A percentile compares a stretch with the other conserved stretches of the same genome.
These are phyloP conservation scores for Melitaea athalia DNA, from an alignment of 2,888 invertebrate species.

Conservation along the genomic window DNA sequence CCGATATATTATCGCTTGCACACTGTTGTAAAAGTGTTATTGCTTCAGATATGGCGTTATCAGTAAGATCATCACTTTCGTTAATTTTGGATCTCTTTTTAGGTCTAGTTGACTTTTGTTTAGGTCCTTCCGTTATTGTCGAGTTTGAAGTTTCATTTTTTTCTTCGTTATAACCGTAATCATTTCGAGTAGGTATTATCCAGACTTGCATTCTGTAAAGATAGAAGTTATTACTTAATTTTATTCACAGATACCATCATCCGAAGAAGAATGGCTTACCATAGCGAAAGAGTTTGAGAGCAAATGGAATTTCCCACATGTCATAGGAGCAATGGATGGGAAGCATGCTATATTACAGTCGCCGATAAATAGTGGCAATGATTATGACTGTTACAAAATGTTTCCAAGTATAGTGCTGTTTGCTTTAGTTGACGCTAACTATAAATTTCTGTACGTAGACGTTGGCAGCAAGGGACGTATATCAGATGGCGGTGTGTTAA, in stretches of 20 bases:
- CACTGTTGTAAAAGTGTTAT: conserved; percentile 38
- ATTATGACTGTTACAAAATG: conserved; percentile 38
- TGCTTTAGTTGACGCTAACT: conserved; percentile 40
- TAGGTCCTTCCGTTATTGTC: conserved; percentile 21
- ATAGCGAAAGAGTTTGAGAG: conserved; percentile 26
- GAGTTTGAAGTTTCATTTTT: conserved; percentile 32
- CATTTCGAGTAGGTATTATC: conserved; percentile 34
- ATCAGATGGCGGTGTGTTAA: conserved; percentile 40
- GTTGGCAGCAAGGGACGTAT: conserved; percentile 39
- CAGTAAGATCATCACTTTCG: conserved; percentile 33
- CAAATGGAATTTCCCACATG: conserved; percentile 37
- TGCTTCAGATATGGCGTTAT: conserved; percentile 37
- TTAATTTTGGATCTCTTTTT: conserved; percentile 36
- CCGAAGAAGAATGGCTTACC: conserved; percentile 35
- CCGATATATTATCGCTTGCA: conserved; percentile 35
- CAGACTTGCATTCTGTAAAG: conserved; percentile 13
- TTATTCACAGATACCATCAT: conserved; percentile 36
- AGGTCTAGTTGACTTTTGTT: conserved; percentile 28
- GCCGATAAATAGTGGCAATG: conserved; percentile 31
- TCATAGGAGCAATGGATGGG: conserved; percentile 38
- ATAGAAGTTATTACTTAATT: conserved; percentile 31
- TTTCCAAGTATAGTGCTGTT: conserved; percentile 39
- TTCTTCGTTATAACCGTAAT: conserved; percentile 31
- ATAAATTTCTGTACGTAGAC: conserved; percentile 39
- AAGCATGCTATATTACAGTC: conserved; percentile 38